A percentile compares a stretch with the other conserved stretches of the same genome.
Conservation (phyloP, 2,797 vertebrate species). For the Tokudaia tokunoshimensis region DNA sequence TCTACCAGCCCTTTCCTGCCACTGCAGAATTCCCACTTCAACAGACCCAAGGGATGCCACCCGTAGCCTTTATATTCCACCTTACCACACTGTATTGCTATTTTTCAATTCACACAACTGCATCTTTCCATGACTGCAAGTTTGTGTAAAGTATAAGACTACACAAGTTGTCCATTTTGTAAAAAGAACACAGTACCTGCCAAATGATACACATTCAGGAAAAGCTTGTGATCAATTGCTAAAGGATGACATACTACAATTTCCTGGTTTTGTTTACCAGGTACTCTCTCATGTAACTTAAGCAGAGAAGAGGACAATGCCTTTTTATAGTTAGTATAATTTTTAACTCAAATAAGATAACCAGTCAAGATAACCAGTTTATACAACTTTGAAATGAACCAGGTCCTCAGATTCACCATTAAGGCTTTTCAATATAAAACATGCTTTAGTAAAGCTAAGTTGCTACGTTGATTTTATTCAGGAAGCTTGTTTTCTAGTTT, state of each 20-base stretch:
- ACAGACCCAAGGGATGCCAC: neutral
- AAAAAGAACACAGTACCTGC: neutral
- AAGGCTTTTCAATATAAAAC: neutral
- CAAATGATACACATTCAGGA: neutral
- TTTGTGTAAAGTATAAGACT: neutral
- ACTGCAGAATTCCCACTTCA: neutral
- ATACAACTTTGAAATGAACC: slow-evolving; percentile 47
- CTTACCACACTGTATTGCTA: neutral
- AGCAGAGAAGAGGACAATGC: neutral
- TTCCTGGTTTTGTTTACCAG: slow-evolving; percentile 17
- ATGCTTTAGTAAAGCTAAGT: neutral
- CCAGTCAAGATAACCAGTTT: slow-evolving; percentile 27
- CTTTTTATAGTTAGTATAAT: neutral
- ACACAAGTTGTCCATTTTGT: neutral
- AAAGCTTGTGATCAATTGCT: neutral
- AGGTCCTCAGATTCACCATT: neutral
- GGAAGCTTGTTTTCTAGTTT: slow-evolving; percentile 48
- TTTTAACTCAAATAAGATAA: slow-evolving; percentile 25
- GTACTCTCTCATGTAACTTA: slow-evolving; percentile 15
- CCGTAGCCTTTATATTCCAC: neutral
- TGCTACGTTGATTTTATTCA: slow-evolving; percentile 7
- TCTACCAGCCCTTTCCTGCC: neutral
- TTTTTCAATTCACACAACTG: neutral
- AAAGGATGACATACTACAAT: neutral
- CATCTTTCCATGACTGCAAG: neutral